These are phyloP conservation scores for Auanema sp. DNA, from an alignment of 2,888 invertebrate genomes.

Conservation along the genomic window DNA sequence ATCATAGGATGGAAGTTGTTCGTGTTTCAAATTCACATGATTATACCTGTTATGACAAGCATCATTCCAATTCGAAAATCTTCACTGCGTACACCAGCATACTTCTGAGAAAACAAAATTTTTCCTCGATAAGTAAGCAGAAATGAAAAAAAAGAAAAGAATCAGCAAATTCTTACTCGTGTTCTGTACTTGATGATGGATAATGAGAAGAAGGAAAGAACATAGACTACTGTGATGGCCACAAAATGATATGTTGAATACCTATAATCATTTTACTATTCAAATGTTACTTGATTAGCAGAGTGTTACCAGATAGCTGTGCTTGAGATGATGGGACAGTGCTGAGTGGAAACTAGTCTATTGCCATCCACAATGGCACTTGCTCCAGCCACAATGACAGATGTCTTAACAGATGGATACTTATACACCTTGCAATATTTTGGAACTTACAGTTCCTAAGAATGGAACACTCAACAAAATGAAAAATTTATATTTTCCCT, in stretches of 20 bases:
- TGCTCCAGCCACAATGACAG: background rate
- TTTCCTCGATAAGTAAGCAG: too few relatives aligned
- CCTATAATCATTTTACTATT: slow-evolving; percentile 21
- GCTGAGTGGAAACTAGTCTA: background rate
- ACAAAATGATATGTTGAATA: slow-evolving; percentile 53
- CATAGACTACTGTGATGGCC: slow-evolving; percentile 43
- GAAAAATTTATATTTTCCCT: slow-evolving; percentile 28
- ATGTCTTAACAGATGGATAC: background rate
- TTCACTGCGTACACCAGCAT: slow-evolving; percentile 7
- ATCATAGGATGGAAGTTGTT: too few relatives aligned
- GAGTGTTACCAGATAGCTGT: slow-evolving; percentile 16
- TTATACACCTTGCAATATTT: background rate
- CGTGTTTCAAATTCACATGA: too few relatives aligned
- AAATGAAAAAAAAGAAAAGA: too few relatives aligned
- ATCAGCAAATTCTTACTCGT: slow-evolving; percentile 17
- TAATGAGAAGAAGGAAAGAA: slow-evolving; percentile 44
- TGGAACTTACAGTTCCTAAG: slow-evolving; percentile 30
- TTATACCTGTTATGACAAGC: slow-evolving; percentile 18
- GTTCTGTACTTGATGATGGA: slow-evolving; percentile 26
- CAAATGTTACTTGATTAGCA: background rate
- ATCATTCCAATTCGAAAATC: slow-evolving; percentile 19
- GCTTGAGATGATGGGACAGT: slow-evolving; percentile 14
- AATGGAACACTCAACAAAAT: slow-evolving; percentile 22
- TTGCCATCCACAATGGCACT: slow-evolving; percentile 6
- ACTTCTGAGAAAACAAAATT: slow-evolving; percentile 15